Base-by-base conservation (phyloP, 2,797 vertebrate species). In the Chelidonichthys spinosus region DNA sequence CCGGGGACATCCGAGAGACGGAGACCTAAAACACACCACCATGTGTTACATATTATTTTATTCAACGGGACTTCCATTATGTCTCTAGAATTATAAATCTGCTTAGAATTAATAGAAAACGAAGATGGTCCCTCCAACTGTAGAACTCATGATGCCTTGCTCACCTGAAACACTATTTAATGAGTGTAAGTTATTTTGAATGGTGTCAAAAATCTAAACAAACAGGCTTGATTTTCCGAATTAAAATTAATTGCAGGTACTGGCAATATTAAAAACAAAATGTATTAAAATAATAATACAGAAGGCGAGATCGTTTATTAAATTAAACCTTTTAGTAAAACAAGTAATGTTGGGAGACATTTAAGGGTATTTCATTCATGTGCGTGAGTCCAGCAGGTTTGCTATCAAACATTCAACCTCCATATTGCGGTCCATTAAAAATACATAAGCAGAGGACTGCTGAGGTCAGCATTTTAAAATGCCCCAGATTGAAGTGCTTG, bases 281-380 rank as follows among this genome's bases (percentile, higher is more conserved):
- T n/a, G n/a, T n/a, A n/a, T n/a, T n/a, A 9, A 43, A 46, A 17
- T 11, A 7, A 59, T 13, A 5, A 39, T 40, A 54, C 25, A 42
- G 61, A 52, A 33, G 46, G 10, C 1, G 2, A 66, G 40, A 46
- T 53, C 7, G 40, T 40, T n/a, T 0, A 52, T 40, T 66, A 7
- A 3, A 52, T 66, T 69, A 59, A 54, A 76, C 44, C 42, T 11
- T 62, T 70, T 46, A 66, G 52, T 40, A 59, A 49, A 7, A 52
- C 8, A 52, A 40, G 46, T 40, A 39, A 62, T 37, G 11, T 56
- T n/a, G 39, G 37, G 53, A 55, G 18, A 25, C 18, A 8, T 17
- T 68, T 78, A 68, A 61, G 35, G 54, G 11, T 5, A 63, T 39
- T 54, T 65, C 35, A 58, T 47, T 76, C 49, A 66, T 72, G 61